Evolutionary conservation across 2,797 vertebrate species (phyloP).

Genomic region (Pangasius mekongensis): DNA sequence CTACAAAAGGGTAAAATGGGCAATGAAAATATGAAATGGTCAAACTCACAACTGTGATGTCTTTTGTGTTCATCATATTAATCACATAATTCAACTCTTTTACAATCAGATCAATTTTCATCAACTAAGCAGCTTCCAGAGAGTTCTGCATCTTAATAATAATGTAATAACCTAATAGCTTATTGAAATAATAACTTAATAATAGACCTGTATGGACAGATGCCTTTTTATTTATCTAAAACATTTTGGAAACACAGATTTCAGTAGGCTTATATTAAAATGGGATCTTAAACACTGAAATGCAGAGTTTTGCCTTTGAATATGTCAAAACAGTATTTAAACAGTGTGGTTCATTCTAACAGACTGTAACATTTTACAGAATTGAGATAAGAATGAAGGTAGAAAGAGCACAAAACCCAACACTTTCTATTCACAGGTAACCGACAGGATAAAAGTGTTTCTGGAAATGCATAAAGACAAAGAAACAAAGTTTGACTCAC

Average conservation of each 20-base stretch:
- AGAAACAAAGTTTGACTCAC: conserved; percentile 5
- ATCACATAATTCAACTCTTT: background rate
- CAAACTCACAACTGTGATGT: background rate
- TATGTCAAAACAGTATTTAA: conserved; percentile 22
- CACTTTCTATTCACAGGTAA: conserved; percentile 15
- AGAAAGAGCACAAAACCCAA: background rate
- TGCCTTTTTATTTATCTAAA: background rate
- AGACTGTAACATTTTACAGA: background rate
- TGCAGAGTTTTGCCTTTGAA: background rate
- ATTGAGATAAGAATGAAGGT: background rate
- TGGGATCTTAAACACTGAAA: background rate
- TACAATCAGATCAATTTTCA: background rate
- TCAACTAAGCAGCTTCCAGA: background rate
- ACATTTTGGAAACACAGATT: background rate
- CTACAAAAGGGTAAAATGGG: background rate
- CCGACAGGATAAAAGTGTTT: background rate
- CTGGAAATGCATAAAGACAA: conserved; percentile 8
- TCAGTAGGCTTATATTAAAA: background rate
- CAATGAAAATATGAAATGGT: background rate
- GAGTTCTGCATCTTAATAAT: background rate
- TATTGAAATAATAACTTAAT: background rate
- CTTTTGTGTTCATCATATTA: background rate
- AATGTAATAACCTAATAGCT: background rate
- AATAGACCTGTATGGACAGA: background rate
- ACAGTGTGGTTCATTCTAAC: background rate